Evolutionary conservation across 53 echinoderm and acorn worm species (phyloP).

Genomic region (Echinarachnius parma): DNA sequence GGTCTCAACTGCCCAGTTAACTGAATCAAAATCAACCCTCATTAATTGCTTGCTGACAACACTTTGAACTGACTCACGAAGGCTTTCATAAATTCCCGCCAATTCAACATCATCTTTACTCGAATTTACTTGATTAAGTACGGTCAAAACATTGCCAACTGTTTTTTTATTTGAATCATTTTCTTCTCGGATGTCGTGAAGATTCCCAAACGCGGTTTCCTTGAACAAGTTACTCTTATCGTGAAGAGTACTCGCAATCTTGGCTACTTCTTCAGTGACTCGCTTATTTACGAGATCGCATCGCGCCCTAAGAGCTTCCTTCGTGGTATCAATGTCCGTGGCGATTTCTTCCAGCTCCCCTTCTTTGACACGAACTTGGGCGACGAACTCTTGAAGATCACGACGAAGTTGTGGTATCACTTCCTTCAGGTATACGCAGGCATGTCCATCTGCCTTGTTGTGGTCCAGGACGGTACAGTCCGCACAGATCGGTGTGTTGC

Average conservation of each 20-base stretch:
- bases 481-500: conserved; percentile 8
- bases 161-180: neutral
- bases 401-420: conserved; percentile 11
- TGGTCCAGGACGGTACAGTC: conserved; percentile 26
- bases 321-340: neutral
- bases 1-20: neutral
- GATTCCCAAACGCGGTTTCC: neutral
- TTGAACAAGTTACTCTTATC: neutral
- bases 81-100: neutral
- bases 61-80: neutral
- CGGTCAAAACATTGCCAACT: neutral
- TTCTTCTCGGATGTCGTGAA: neutral
- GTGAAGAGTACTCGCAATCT: neutral
- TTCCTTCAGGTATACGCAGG: conserved; percentile 12
- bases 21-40: neutral
- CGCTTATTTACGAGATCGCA: neutral
- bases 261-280: conserved; percentile 2
- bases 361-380: neutral
- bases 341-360: neutral
- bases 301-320: neutral
- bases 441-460: conserved; percentile 18
- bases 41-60: neutral
- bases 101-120: neutral
- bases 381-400: neutral
- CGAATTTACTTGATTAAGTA: conserved; percentile 1